Evolutionary conservation across 2,113 vertebrate species (phyloP), one percentile per base, ranked within the genome.

Genomic region (Pampusana beccarii): DNA sequence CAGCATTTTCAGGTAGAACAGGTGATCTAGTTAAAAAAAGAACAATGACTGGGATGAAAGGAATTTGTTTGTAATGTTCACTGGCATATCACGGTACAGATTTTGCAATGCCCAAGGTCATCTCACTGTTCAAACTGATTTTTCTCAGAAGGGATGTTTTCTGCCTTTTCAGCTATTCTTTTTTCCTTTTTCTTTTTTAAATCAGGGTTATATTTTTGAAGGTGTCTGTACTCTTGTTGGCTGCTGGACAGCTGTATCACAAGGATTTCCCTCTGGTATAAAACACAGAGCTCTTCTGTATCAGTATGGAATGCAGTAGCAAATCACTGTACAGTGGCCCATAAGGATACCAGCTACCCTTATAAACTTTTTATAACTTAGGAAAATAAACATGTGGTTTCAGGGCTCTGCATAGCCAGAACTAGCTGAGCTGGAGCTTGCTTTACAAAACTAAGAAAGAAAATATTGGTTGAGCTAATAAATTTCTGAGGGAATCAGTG

Each of bases 301-400:
- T 98, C 97, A 86, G 74, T 51, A 90, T 97, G 98, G 97, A 98
- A 98, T 98, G 98, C 96, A 97, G 97, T 96, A 98, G 98, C 97
- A 95, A 97, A 97, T 97, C 97, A 95, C 96, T 97, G 98, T 81
- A 78, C 97, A 96, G 98, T 97, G 97, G 95, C 94, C 95, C 97
- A 97, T 98, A 97, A 98, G 98, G 96, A 98, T 98, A 96, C 98
- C 97, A 96, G 97, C 96, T 97, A 98, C 97, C 94, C 97, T 97
- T 97, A 98, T 98, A 98, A 98, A 98, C 97, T 97, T 98, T 98
- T 98, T 98, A 98, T 98, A 98, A 98, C 97, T 98, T 97, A 96
- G 97, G 97, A 98, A 98, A 98, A 98, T 98, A 98, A 98, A 98
- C 97, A 98, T 98, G 98, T 96, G 98, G 98, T 98, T 98, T 98